Conservation (phyloP, 1,140 invertebrate genomes). For the Pseudobourletiella spinata region DNA sequence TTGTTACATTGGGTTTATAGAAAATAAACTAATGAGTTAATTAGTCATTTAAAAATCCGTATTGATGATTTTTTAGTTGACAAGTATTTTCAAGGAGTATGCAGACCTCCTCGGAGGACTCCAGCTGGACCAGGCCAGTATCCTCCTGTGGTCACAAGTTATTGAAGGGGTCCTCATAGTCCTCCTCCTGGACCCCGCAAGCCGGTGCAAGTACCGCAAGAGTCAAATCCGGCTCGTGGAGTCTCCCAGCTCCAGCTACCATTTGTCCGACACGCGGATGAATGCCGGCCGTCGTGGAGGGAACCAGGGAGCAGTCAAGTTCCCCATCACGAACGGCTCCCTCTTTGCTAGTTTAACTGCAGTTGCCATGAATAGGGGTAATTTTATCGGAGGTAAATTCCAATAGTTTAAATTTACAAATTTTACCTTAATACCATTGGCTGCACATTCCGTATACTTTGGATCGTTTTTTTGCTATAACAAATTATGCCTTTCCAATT, state of each 20-base stretch:
- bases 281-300: neutral
- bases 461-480: too few relatives aligned
- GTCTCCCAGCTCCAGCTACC: neutral
- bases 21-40: too few relatives aligned
- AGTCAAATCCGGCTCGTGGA: constrained; percentile 2
- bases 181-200: neutral
- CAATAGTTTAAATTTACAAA: too few relatives aligned
- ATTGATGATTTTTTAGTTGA: neutral
- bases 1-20: too few relatives aligned
- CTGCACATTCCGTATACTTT: too few relatives aligned
- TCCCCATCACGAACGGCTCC: constrained; percentile 23
- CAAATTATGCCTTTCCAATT: too few relatives aligned
- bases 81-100: neutral
- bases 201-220: neutral
- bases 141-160: neutral
- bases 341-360: constrained; percentile 26
- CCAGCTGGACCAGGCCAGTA: neutral
- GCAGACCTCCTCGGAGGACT: too few relatives aligned
- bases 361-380: constrained; percentile 6
- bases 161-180: neutral
- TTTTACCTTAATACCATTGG: too few relatives aligned
- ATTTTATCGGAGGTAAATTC: neutral
- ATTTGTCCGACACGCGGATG: neutral
- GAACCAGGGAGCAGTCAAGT: neutral
- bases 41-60: too few relatives aligned